Conservation (phyloP, 2,113 vertebrate genomes). For the Myotis brandtii region DNA sequence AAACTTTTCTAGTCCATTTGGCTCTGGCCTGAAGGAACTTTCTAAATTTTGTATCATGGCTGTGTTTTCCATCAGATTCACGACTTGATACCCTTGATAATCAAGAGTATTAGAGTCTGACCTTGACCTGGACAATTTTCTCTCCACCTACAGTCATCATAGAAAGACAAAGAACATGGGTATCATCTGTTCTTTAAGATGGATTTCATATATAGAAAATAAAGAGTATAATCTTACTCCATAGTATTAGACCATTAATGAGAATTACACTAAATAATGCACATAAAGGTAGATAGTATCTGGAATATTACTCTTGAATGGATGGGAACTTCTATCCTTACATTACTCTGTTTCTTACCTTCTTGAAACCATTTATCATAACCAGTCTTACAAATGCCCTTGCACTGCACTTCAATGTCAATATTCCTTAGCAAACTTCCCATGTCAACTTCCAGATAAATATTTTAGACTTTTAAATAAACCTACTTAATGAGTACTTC, state of each 20-base stretch:
- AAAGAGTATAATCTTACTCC: not conserved
- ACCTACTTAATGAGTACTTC: not conserved
- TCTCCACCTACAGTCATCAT: not conserved
- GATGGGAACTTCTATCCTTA: not conserved
- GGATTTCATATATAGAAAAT: not conserved
- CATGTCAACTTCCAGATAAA: not conserved
- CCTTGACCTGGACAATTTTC: not conserved
- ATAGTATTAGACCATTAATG: not conserved
- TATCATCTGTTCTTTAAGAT: not conserved
- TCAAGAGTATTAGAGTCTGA: not conserved
- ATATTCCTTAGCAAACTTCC: not conserved
- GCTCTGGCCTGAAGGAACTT: not conserved
- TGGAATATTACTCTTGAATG: not conserved
- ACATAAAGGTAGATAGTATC: not conserved
- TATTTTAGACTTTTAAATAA: conserved; percentile 13
- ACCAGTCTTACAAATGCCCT: not conserved
- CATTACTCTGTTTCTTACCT: not conserved
- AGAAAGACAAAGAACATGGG: not conserved
- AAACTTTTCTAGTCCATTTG: not conserved
- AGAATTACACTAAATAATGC: not conserved
- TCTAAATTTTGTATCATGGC: not conserved
- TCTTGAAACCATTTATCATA: not conserved
- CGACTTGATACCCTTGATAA: not conserved
- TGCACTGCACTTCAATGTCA: not conserved
- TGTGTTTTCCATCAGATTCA: not conserved